Conservation (phyloP, 2,113 vertebrate species). For the Perccottus glenii region DNA sequence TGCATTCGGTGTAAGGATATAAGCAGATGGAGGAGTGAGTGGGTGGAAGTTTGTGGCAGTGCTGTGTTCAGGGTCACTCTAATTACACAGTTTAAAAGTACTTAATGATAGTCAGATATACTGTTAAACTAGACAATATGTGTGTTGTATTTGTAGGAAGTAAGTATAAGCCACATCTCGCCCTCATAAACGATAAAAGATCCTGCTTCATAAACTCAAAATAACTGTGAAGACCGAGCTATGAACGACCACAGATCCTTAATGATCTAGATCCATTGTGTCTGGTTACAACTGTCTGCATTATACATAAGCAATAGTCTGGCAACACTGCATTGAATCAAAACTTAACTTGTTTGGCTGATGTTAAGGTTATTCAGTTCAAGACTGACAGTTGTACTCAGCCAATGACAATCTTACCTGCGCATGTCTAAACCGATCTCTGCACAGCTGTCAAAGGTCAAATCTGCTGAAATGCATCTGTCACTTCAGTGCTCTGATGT, state of each 20-base stretch:
- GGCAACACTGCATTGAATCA: too few relatives aligned
- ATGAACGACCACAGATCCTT: background rate
- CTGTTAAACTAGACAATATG: background rate
- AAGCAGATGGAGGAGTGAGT: slow-evolving; percentile 41
- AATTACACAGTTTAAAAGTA: slow-evolving; percentile 17
- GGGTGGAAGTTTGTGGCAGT: slow-evolving; percentile 17
- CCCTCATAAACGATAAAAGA: background rate
- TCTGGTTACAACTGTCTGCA: background rate
- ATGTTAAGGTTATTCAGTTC: too few relatives aligned
- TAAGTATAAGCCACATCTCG: background rate
- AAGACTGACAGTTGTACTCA: background rate
- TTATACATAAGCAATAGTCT: too few relatives aligned
- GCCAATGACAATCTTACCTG: too few relatives aligned
- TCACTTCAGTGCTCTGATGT: background rate
- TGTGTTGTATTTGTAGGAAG: background rate
- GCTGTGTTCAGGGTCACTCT: slow-evolving; percentile 14
- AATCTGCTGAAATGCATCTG: background rate
- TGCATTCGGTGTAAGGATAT: slow-evolving; percentile 23
- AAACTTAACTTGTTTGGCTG: too few relatives aligned
- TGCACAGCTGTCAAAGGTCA: too few relatives aligned
- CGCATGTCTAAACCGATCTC: too few relatives aligned
- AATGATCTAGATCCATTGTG: background rate
- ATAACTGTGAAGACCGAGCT: background rate
- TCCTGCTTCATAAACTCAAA: background rate
- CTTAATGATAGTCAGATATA: background rate